These are phyloP conservation scores for Phasianus colchicus DNA, from an alignment of 2,113 vertebrate species.

Conservation along the genomic window DNA sequence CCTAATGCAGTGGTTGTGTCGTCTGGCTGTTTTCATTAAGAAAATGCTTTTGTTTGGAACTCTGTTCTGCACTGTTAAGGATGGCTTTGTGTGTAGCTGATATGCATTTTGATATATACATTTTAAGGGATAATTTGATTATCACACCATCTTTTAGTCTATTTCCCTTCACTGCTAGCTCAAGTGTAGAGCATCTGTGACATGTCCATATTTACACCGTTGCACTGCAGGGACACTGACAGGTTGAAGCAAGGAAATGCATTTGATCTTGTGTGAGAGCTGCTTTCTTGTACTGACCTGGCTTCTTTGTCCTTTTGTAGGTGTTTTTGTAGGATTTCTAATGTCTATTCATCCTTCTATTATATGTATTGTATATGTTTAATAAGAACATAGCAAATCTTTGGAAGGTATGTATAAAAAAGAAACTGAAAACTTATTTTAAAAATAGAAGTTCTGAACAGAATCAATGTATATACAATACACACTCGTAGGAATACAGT, in stretches of 20 bases:
- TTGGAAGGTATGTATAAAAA: constrained; percentile 6
- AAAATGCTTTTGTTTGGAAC: neutral
- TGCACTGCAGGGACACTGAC: constrained; percentile 8
- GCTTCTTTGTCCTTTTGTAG: constrained; percentile 69
- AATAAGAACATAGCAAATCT: constrained; percentile 66
- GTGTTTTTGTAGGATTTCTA: constrained; percentile 64
- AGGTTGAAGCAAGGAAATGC: constrained; percentile 62
- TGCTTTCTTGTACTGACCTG: constrained; percentile 54
- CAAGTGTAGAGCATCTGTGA: constrained; percentile 44
- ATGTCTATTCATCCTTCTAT: constrained; percentile 66
- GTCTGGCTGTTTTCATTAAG: neutral
- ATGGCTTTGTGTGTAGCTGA: constrained; percentile 25
- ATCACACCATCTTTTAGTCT: neutral
- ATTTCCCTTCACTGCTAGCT: neutral
- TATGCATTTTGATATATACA: neutral
- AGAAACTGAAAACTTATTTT: constrained; percentile 38
- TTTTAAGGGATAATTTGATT: neutral
- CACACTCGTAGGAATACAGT: neutral
- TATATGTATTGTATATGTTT: constrained; percentile 33
- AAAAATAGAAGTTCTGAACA: constrained; percentile 47
- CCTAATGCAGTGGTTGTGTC: neutral
- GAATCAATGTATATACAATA: constrained; percentile 3
- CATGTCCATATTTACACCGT: neutral
- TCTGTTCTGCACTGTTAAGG: neutral
- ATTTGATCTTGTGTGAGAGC: constrained; percentile 55